Conservation (phyloP, 2,888 invertebrate species). For the Strigamia maritima region DNA sequence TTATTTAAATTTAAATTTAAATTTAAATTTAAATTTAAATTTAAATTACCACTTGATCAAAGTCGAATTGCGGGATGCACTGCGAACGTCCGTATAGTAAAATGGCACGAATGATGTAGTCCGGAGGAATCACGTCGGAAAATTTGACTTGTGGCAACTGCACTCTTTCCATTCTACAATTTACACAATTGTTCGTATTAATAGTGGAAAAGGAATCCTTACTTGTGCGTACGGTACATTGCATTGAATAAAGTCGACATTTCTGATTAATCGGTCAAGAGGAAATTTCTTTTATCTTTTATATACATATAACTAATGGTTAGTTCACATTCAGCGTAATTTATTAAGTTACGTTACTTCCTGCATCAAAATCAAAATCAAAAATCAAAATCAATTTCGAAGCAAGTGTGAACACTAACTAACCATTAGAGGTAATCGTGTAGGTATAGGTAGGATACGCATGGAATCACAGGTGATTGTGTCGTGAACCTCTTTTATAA, state of each 20-base stretch:
- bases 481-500: constrained; percentile 58
- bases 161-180: constrained; percentile 48
- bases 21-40: neutral
- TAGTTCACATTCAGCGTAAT: no score
- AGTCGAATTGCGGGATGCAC: constrained; percentile 61
- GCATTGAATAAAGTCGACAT: neutral
- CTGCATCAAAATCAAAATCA: no score
- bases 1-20: constrained; percentile 20
- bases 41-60: constrained; percentile 50
- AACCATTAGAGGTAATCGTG: no score
- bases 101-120: constrained; percentile 61
- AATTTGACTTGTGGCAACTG: constrained; percentile 56
- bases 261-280: constrained; percentile 55
- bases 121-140: constrained; percentile 55
- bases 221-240: neutral
- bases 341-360: no score
- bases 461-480: constrained; percentile 42
- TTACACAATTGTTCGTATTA: neutral
- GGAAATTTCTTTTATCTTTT: no score
- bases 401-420: no score
- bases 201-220: neutral
- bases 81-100: constrained; percentile 68
- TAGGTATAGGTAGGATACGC: constrained; percentile 41
- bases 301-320: no score
- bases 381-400: no score